These are phyloP conservation scores for Rhea americana DNA, from an alignment of 2,113 vertebrate species.

Conservation along the genomic window DNA sequence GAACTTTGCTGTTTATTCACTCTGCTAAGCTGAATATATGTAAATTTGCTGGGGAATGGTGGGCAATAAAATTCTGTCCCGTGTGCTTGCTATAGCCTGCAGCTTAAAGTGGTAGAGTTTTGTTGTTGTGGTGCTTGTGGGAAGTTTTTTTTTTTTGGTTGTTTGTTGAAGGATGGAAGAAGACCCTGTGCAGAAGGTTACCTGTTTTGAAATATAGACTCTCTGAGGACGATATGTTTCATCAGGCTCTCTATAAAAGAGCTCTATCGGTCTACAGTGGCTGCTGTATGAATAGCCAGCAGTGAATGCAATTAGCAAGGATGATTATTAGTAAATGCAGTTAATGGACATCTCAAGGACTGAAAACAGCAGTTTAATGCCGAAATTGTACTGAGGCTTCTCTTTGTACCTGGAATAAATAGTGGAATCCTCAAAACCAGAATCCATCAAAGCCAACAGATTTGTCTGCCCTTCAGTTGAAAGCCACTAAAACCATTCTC, in stretches of 20 bases:
- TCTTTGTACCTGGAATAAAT: neutral
- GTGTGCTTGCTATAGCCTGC: neutral
- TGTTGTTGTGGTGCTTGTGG: neutral
- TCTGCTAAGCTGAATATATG: neutral
- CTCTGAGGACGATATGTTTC: neutral
- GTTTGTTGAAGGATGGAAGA: neutral
- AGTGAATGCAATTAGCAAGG: neutral
- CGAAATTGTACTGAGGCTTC: accelerated
- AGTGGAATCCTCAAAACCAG: neutral
- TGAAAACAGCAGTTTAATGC: accelerated
- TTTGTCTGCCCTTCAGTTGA: neutral
- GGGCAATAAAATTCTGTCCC: neutral
- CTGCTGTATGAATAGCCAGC: neutral
- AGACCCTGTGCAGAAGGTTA: neutral
- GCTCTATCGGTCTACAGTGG: neutral
- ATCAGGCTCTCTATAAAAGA: neutral
- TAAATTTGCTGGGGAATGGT: neutral
- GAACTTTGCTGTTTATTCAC: neutral
- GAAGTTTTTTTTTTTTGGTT: neutral
- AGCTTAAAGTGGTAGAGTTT: neutral
- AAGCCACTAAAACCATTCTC: accelerated
- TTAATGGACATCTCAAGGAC: neutral
- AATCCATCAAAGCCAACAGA: neutral
- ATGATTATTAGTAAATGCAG: neutral
- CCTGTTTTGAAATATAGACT: neutral